These are phyloP conservation scores for Lasioglossum malachurum DNA, from an alignment of 2,888 invertebrate genomes.

Conservation along the genomic window DNA sequence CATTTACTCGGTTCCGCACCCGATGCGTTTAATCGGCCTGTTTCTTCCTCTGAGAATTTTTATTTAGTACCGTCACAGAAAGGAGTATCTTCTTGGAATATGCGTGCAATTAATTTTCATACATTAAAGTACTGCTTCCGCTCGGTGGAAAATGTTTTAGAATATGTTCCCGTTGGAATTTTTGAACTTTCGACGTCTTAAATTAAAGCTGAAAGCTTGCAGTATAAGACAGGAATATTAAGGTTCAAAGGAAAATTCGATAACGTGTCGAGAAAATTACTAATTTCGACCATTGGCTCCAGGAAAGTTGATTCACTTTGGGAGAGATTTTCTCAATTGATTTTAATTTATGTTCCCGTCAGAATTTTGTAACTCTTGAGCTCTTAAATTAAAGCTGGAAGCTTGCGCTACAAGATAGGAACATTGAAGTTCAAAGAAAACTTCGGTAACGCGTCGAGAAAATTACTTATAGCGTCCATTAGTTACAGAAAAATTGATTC, in stretches of 20 bases:
- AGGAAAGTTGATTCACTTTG: not conserved
- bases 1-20: conserved; percentile 3
- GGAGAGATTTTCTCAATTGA: fast-evolving
- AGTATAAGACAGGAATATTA: fast-evolving
- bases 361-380: too few relatives aligned
- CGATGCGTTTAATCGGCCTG: not conserved
- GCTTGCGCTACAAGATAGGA: too few relatives aligned
- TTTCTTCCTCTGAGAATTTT: not conserved
- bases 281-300: not conserved
- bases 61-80: too few relatives aligned
- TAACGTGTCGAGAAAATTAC: not conserved
- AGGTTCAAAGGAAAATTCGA: not conserved
- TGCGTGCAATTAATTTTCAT: not conserved
- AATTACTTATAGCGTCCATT: too few relatives aligned
- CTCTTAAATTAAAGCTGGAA: too few relatives aligned
- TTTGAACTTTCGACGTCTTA: fast-evolving
- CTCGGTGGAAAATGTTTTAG: not conserved
- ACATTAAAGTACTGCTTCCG: not conserved
- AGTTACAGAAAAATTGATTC: too few relatives aligned
- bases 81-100: not conserved
- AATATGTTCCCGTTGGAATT: too few relatives aligned
- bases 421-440: too few relatives aligned
- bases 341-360: too few relatives aligned
- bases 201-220: not conserved
- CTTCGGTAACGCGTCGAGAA: too few relatives aligned